These are phyloP conservation scores for Hirtodrosophila histrioides DNA, from an alignment of 2,888 invertebrate species.

Conservation along the genomic window DNA sequence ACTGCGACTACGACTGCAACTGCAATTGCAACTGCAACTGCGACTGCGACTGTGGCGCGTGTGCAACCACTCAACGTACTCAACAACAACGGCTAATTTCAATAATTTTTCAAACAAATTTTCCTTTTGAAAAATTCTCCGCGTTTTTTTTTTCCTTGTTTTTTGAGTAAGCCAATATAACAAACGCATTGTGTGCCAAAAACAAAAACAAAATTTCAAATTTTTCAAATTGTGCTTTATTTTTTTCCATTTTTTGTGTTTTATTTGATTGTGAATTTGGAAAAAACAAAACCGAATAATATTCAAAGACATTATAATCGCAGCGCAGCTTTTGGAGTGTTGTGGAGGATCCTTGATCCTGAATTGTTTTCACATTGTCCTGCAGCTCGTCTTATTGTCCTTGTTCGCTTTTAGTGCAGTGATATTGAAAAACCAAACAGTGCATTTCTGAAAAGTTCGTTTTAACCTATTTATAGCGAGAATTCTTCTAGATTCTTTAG, in stretches of 20 bases:
- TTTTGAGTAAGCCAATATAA: constrained; percentile 47
- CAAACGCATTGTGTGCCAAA: constrained; percentile 26
- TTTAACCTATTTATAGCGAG: too few species aligned
- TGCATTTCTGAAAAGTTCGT: too few species aligned
- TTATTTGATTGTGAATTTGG: constrained; percentile 12
- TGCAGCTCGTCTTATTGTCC: neutral
- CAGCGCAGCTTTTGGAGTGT: constrained; percentile 46
- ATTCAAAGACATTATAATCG: constrained; percentile 7
- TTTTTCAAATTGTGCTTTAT: constrained; percentile 19
- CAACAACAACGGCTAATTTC: constrained; percentile 1
- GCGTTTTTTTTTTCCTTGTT: constrained; percentile 43
- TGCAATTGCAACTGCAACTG: constrained; percentile 6
- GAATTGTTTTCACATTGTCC: constrained; percentile 1
- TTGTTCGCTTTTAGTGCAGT: neutral
- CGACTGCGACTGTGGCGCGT: constrained; percentile 44
- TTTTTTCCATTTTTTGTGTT: neutral
- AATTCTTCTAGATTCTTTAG: too few species aligned
- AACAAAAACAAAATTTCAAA: constrained; percentile 5
- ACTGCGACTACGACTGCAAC: constrained; percentile 15
- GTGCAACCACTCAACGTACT: constrained; percentile 42
- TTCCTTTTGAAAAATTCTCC: constrained; percentile 4
- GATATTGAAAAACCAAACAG: neutral
- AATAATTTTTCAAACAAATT: constrained; percentile 4
- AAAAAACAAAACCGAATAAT: neutral
- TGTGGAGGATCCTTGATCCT: neutral